These are phyloP conservation scores for Acanthoscelides obtectus DNA, from an alignment of 2,888 invertebrate species.

Conservation along the genomic window DNA sequence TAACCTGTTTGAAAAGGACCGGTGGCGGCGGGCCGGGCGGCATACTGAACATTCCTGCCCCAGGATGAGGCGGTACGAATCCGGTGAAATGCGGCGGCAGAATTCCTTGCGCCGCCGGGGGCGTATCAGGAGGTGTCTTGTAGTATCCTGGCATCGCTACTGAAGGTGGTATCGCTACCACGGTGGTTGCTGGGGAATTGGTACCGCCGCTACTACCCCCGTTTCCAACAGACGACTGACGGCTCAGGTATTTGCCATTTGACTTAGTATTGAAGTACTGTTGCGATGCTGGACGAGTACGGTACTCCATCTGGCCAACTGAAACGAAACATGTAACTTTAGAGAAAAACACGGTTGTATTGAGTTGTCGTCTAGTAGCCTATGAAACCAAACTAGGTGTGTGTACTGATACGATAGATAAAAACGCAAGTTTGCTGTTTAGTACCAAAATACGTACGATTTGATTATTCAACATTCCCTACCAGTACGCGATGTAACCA, in stretches of 20 bases:
- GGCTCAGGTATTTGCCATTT: not conserved
- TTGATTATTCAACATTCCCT: too few species aligned
- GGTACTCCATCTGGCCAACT: not conserved
- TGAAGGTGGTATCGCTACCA: conserved; percentile 35
- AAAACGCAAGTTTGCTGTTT: too few species aligned
- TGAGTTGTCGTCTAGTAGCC: too few species aligned
- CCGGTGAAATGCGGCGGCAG: conserved; percentile 32
- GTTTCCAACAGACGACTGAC: conserved; percentile 8
- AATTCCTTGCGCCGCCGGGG: conserved; percentile 36
- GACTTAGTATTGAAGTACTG: not conserved
- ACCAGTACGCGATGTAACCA: too few species aligned
- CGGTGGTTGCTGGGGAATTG: conserved; percentile 44
- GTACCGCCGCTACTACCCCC: conserved; percentile 40
- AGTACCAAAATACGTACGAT: too few species aligned
- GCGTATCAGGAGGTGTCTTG: conserved; percentile 43
- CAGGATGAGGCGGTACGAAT: conserved; percentile 14
- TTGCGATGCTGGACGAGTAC: not conserved
- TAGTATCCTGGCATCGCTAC: conserved; percentile 24
- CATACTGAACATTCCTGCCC: not conserved
- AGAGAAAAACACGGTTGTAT: too few species aligned
- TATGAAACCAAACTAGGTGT: too few species aligned
- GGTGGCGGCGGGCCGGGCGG: conserved; percentile 16
- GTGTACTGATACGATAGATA: too few species aligned
- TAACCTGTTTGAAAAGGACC: conserved; percentile 41
- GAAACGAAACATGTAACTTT: too few species aligned